Evolutionary conservation across 2,888 invertebrate species (phyloP).

Genomic region (Carpatolechia fugitivella): DNA sequence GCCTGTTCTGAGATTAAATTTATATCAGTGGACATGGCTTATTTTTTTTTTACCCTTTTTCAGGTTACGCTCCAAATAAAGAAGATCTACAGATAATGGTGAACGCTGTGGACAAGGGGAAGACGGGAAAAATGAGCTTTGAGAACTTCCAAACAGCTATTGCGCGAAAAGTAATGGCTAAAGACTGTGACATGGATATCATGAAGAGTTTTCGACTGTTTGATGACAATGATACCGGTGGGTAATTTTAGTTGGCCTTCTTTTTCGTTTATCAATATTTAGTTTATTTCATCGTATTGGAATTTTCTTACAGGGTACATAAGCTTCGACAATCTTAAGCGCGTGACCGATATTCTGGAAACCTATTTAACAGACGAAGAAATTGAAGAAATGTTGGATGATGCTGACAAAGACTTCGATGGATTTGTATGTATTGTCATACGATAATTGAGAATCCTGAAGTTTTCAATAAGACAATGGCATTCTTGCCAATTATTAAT

Average conservation of each 20-base stretch:
- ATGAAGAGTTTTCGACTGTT: constrained; percentile 74
- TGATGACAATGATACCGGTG: constrained; percentile 63
- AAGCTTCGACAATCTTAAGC: constrained; percentile 62
- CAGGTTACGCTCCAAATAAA: constrained; percentile 69
- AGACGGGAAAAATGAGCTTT: constrained; percentile 63
- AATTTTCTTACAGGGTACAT: constrained; percentile 52
- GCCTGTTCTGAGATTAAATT: too few species aligned
- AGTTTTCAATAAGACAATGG: too few species aligned
- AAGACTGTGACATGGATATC: constrained; percentile 64
- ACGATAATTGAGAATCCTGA: too few species aligned
- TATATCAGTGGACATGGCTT: too few species aligned
- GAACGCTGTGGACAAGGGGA: constrained; percentile 61
- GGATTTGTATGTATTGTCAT: constrained; percentile 45
- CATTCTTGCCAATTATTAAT: too few species aligned
- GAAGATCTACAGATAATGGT: constrained; percentile 69
- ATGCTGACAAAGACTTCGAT: constrained; percentile 68
- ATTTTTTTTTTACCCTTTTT: too few species aligned
- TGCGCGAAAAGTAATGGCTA: constrained; percentile 68
- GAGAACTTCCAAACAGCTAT: constrained; percentile 71
- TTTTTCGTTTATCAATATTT: too few species aligned
- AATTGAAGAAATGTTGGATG: constrained; percentile 72
- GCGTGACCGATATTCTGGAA: constrained; percentile 54
- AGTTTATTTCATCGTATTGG: too few species aligned
- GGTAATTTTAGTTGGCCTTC: too few species aligned
- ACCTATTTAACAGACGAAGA: constrained; percentile 64